phyloP scores from a whole-genome alignment of 2,888 invertebrate species.

The Gymnosoma rotundatum region DNA sequence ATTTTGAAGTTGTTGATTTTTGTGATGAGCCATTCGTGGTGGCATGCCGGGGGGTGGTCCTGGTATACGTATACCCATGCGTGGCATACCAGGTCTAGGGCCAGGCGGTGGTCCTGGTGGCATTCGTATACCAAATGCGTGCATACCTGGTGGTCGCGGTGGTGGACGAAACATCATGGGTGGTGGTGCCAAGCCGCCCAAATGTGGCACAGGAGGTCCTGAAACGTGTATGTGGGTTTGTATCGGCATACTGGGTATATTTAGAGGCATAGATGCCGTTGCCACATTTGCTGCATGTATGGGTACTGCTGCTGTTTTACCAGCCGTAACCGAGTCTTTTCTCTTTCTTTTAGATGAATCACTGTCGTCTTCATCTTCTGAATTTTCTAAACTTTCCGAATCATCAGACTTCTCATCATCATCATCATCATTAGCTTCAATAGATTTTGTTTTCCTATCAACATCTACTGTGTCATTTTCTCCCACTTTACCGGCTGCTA shows the following conservation, averaged over 20 bases:
- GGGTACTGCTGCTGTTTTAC: constrained; percentile 67
- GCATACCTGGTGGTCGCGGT: constrained; percentile 83
- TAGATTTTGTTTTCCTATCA: constrained; percentile 47
- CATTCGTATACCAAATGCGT: constrained; percentile 79
- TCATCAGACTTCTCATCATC: constrained; percentile 62
- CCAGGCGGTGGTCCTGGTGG: constrained; percentile 83
- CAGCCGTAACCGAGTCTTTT: constrained; percentile 7
- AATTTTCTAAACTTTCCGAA: constrained; percentile 57
- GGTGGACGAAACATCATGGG: constrained; percentile 85
- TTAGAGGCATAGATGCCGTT: constrained; percentile 54
- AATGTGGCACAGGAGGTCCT: constrained; percentile 81
- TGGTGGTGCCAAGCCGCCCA: constrained; percentile 81
- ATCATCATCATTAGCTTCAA: constrained; percentile 49
- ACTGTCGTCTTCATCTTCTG: constrained; percentile 68
- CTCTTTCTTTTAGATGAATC: constrained; percentile 49
- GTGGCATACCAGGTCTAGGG: constrained; percentile 84
- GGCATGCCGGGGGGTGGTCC: constrained; percentile 87
- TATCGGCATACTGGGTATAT: constrained; percentile 71
- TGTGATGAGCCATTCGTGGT: constrained; percentile 81
- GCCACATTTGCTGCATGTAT: constrained; percentile 66
- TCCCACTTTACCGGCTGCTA: constrained; percentile 79
- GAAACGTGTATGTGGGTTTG: constrained; percentile 73
- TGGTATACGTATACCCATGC: constrained; percentile 84
- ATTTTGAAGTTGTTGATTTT: constrained; percentile 84
- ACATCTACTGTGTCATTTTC: constrained; percentile 69